Conservation (phyloP, 2,797 vertebrate genomes). For the Loriculus beryllinus region DNA sequence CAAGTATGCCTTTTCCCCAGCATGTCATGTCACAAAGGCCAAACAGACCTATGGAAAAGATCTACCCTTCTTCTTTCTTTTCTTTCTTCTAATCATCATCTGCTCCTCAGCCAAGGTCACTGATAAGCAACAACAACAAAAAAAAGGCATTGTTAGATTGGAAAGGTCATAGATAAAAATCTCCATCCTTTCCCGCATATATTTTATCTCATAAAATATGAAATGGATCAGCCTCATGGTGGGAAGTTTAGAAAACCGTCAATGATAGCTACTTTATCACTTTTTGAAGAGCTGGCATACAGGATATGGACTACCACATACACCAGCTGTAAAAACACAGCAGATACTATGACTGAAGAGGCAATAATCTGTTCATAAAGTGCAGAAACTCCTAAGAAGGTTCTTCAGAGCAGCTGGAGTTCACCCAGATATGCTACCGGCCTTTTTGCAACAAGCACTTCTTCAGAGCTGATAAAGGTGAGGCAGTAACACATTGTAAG, state of each 20-base stretch:
- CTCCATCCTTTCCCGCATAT: background rate
- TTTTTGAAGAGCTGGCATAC: background rate
- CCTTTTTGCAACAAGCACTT: background rate
- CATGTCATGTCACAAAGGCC: background rate
- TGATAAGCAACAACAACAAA: constrained; percentile 36
- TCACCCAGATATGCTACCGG: background rate
- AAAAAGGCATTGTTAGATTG: constrained; percentile 15
- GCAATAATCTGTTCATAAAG: background rate
- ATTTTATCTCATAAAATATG: background rate
- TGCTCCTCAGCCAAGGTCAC: constrained; percentile 12
- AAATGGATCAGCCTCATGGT: background rate
- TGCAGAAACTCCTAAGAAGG: background rate
- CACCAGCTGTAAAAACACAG: background rate
- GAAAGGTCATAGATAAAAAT: background rate
- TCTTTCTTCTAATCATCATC: constrained; percentile 43
- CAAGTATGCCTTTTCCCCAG: background rate
- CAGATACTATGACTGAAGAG: background rate
- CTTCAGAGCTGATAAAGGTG: background rate
- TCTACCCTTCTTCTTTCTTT: background rate
- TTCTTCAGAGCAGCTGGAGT: background rate
- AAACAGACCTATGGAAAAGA: background rate
- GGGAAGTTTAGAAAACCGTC: background rate
- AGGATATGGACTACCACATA: background rate
- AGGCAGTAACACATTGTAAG: background rate
- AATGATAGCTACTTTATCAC: background rate